Percentiles rank a stretch among this genome's conserved stretches.
Evolutionary conservation across 2,888 invertebrate species (phyloP).

Genomic region (Deroplatys truncata): DNA sequence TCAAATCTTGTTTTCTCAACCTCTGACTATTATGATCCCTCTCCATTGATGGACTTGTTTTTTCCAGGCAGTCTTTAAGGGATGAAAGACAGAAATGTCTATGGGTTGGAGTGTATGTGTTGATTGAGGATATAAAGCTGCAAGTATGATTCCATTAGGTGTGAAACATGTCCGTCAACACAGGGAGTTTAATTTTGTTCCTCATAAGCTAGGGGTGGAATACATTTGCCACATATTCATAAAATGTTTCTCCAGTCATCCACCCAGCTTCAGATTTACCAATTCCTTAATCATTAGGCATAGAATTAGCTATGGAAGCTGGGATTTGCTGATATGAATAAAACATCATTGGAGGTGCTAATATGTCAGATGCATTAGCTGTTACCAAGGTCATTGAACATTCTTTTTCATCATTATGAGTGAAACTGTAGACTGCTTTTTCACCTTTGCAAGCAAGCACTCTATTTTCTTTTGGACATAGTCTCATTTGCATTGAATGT

Average conservation of each 20-base stretch:
- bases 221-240: conserved; percentile 39
- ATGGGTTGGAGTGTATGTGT: conserved; percentile 23
- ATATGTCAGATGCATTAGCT: conserved; percentile 36
- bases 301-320: conserved; percentile 24
- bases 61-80: too few relatives aligned
- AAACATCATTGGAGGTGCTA: conserved; percentile 37
- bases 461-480: too few relatives aligned
- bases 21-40: too few relatives aligned
- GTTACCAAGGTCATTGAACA: neutral
- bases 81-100: too few relatives aligned
- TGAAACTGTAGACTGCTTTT: too few relatives aligned
- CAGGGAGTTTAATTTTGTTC: conserved; percentile 35
- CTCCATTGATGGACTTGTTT: too few relatives aligned
- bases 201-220: conserved; percentile 37
- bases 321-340: conserved; percentile 37
- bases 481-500: too few relatives aligned
- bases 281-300: conserved; percentile 35
- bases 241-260: conserved; percentile 40
- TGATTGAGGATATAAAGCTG: conserved; percentile 32
- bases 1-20: too few relatives aligned
- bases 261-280: conserved; percentile 38
- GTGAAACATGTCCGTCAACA: conserved; percentile 35
- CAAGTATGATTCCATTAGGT: conserved; percentile 32
- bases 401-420: too few relatives aligned
- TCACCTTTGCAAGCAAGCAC: too few relatives aligned